Percentiles rank a stretch among this genome's conserved stretches.
These are phyloP conservation scores for Delia radicum DNA, from an alignment of 1,140 invertebrate species.

Conservation along the genomic window DNA sequence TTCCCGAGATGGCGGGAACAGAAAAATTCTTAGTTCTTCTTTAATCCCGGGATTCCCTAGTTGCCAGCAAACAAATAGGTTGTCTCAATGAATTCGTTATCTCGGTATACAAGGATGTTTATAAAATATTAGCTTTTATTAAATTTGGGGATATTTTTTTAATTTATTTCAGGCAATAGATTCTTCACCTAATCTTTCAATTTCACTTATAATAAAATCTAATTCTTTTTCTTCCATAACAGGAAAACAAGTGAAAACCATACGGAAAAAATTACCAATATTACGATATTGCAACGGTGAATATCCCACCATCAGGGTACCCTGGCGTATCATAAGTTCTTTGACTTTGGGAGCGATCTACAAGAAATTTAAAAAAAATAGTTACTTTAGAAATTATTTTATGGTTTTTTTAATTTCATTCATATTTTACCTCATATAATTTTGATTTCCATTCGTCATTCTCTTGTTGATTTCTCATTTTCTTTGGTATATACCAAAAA, in stretches of 20 bases:
- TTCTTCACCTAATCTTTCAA: constrained; percentile 46
- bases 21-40: no score
- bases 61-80: no score
- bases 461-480: constrained; percentile 66
- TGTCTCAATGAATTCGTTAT: no score
- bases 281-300: constrained; percentile 69
- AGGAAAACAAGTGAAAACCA: constrained; percentile 82
- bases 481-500: constrained; percentile 88
- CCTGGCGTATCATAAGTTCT: constrained; percentile 73
- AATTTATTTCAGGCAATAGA: background rate
- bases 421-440: constrained; percentile 61
- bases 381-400: background rate
- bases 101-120: no score
- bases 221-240: constrained; percentile 51
- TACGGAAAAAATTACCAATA: constrained; percentile 82
- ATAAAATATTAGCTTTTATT: no score
- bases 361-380: background rate
- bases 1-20: no score
- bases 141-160: no score
- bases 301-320: constrained; percentile 84
- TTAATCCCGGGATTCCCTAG: no score
- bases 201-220: constrained; percentile 47
- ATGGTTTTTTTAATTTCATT: background rate
- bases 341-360: constrained; percentile 85
- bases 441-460: constrained; percentile 68